A percentile compares a stretch with the other conserved stretches of the same genome.
These are phyloP conservation scores for Chionomys nivalis DNA, from an alignment of 2,113 vertebrate genomes.

Conservation along the genomic window DNA sequence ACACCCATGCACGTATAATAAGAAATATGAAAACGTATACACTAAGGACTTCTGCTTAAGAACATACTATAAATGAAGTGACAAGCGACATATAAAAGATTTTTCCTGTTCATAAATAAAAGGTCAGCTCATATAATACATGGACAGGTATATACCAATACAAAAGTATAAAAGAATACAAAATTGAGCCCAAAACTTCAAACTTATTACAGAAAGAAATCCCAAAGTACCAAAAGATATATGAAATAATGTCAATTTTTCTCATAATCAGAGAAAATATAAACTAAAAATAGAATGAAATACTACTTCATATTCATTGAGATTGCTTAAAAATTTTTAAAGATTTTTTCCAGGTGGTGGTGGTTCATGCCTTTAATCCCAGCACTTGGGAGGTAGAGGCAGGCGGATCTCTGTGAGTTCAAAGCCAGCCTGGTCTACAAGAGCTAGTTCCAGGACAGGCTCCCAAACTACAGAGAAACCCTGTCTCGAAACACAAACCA, in stretches of 20 bases:
- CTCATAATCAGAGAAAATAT: background rate
- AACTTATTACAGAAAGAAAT: background rate
- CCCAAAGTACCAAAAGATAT: background rate
- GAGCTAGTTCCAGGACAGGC: too few species aligned
- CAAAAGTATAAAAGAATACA: background rate
- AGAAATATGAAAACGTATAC: background rate
- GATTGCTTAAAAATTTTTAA: background rate
- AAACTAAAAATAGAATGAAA: background rate
- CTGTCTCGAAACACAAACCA: too few species aligned
- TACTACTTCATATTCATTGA: background rate
- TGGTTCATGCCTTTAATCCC: too few species aligned
- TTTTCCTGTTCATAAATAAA: background rate
- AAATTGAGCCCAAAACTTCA: background rate
- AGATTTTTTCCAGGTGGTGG: background rate
- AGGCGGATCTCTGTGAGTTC: too few species aligned
- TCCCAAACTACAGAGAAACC: too few species aligned
- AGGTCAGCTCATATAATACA: background rate
- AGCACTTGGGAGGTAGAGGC: too few species aligned
- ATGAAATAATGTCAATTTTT: background rate
- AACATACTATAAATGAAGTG: background rate
- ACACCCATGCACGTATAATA: background rate
- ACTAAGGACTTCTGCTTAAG: background rate
- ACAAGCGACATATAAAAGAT: background rate
- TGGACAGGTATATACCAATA: background rate
- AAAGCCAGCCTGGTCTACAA: too few species aligned